Evolutionary conservation across 2,797 vertebrate genomes (phyloP).

Genomic region (Gastrophryne carolinensis): DNA sequence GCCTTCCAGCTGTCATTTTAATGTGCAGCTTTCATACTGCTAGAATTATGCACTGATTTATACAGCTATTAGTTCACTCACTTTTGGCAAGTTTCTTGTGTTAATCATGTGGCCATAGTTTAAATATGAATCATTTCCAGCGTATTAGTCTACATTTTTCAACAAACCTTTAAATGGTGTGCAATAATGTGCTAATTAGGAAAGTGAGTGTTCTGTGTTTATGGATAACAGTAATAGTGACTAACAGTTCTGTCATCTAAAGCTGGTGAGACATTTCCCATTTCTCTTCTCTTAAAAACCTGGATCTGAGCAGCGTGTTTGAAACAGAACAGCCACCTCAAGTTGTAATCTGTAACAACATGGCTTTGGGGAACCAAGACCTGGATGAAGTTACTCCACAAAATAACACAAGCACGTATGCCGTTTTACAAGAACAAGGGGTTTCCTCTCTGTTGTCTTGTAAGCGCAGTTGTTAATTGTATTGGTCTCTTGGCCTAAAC

Average conservation of each 20-base stretch:
- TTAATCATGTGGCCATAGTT: slow-evolving; percentile 34
- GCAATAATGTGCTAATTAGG: slow-evolving; percentile 50
- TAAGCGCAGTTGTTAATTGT: slow-evolving; percentile 1
- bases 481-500: neutral
- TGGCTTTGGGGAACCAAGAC: neutral
- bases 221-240: slow-evolving; percentile 44
- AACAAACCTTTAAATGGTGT: slow-evolving; percentile 19
- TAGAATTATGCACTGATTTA: slow-evolving; percentile 36
- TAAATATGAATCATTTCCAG: slow-evolving; percentile 43
- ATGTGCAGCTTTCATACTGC: slow-evolving; percentile 27
- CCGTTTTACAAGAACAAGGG: neutral
- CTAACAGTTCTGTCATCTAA: slow-evolving; percentile 58
- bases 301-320: slow-evolving; percentile 52
- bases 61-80: slow-evolving; percentile 33
- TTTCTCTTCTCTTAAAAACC: slow-evolving; percentile 53
- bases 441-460: slow-evolving; percentile 1
- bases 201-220: slow-evolving; percentile 49
- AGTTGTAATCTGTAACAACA: slow-evolving; percentile 46
- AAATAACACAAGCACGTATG: neutral
- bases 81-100: slow-evolving; percentile 42
- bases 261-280: slow-evolving; percentile 53
- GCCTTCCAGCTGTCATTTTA: slow-evolving; percentile 11
- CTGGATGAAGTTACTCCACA: neutral
- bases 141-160: slow-evolving; percentile 30
- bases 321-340: slow-evolving; percentile 46